Evolutionary conservation across 2,888 invertebrate species (phyloP), one percentile per base, ranked within the genome.

Genomic region (Atethmia centrago): DNA sequence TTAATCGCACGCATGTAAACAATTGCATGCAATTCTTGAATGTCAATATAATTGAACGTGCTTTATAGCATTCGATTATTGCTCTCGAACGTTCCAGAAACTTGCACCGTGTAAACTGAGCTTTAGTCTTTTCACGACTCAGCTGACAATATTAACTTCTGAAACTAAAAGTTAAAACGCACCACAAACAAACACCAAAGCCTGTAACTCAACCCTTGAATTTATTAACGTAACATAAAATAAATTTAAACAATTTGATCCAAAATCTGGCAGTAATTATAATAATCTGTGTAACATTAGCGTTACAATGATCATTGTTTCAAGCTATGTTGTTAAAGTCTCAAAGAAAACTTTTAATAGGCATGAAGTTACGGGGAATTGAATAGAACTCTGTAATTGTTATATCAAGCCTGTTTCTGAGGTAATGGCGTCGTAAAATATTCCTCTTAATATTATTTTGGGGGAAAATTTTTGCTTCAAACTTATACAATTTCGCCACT

Each of bases 261-360:
- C 74, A 78, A 86, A 89, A 85, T 88, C 77, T 84, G 81, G 82
- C 83, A 88, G 87, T 87, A 90, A 92, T 92, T 91, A 90, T 89
- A 91, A 91, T 92, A 93, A 94, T 93, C 89, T 87, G 84, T 82
- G 87, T 88, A 88, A 90, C 88, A 93, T 93, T 90, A 90, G 85
- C 88, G 85, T 86, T 88, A 93, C 92, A 93, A 92, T 92, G 88
- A 87, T 89, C 88, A 93, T 94, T 94, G 94, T 94, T 91, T 88
- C 75, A 90, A 89, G 85, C 88, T 88, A 91, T 92, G 90, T 93
- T 92, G 90, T 89, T 90, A 85, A 88, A 92, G 87, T 90, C 88
- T 85, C 85, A 80, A 89, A 90, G 90, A 88, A 92, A 95, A 95
- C 92, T 95, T 95, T 94, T 94, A 93, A 95, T 93, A 91, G 93